Conservation (phyloP, 1,140 invertebrate species). For the Drosophila miranda region DNA sequence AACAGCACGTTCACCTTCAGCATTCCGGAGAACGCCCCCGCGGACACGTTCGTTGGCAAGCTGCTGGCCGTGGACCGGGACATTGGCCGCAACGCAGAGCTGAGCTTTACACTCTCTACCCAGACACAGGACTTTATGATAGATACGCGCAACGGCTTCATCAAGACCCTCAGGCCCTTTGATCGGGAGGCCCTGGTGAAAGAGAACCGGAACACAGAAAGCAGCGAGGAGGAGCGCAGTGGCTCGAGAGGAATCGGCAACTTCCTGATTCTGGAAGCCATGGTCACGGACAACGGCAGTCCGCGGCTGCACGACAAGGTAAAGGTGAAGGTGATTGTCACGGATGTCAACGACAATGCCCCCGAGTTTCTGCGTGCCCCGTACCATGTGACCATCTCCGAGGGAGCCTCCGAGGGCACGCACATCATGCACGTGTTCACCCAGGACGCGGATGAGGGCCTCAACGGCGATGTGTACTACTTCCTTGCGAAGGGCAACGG, state of each 20-base stretch:
- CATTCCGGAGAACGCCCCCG: slow-evolving; percentile 93
- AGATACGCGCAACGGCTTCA: slow-evolving; percentile 95
- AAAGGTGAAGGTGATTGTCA: slow-evolving; percentile 93
- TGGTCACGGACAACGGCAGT: slow-evolving; percentile 93
- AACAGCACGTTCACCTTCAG: slow-evolving; percentile 93
- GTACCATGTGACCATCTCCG: slow-evolving; percentile 93
- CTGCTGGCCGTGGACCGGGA: slow-evolving; percentile 94
- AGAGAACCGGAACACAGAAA: slow-evolving; percentile 24
- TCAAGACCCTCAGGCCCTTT: slow-evolving; percentile 92
- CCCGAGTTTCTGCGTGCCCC: slow-evolving; percentile 92
- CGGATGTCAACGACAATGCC: slow-evolving; percentile 96
- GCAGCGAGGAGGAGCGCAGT: slow-evolving; percentile 67
- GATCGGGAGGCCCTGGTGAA: slow-evolving; percentile 93
- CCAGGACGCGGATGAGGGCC: slow-evolving; percentile 93
- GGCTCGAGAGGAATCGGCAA: slow-evolving; percentile 82
- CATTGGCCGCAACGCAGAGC: slow-evolving; percentile 94
- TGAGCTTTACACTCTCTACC: slow-evolving; percentile 91
- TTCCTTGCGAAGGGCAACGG: slow-evolving; percentile 91
- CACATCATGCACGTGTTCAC: slow-evolving; percentile 93
- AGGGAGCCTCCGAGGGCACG: slow-evolving; percentile 89
- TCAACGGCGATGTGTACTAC: slow-evolving; percentile 96
- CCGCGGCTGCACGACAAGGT: slow-evolving; percentile 91
- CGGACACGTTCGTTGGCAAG: slow-evolving; percentile 94
- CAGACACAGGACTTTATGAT: slow-evolving; percentile 93
- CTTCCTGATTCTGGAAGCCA: slow-evolving; percentile 91